Percentiles rank a stretch among this genome's conserved stretches.
These are phyloP conservation scores for Chaetogeoica ovagalla DNA, from an alignment of 2,888 invertebrate genomes.

Conservation along the genomic window DNA sequence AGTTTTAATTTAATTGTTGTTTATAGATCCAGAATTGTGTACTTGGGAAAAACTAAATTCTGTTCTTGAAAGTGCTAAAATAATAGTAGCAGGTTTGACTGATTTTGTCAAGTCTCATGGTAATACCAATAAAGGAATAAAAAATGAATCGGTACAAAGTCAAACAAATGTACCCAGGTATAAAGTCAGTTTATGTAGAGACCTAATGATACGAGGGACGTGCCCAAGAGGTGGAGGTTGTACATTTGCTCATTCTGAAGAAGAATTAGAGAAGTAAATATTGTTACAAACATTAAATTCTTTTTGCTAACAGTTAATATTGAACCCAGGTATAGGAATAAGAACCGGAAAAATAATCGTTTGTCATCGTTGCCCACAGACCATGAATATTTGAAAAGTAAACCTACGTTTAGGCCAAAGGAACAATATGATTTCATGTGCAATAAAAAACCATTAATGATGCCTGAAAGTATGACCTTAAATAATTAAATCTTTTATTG, in stretches of 20 bases:
- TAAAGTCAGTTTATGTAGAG: slow-evolving; percentile 73
- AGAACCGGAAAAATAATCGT: slow-evolving; percentile 65
- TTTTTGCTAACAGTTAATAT: no score
- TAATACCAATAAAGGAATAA: slow-evolving; percentile 60
- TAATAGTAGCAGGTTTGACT: slow-evolving; percentile 76
- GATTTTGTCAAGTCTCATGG: slow-evolving; percentile 78
- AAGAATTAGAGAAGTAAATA: slow-evolving; percentile 79
- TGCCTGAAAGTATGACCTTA: slow-evolving; percentile 26
- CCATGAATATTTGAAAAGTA: slow-evolving; percentile 40
- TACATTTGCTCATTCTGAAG: slow-evolving; percentile 89
- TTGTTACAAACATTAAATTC: neutral
- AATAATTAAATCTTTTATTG: neutral
- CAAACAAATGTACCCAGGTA: slow-evolving; percentile 53
- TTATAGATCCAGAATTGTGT: slow-evolving; percentile 66
- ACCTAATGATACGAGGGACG: slow-evolving; percentile 74
- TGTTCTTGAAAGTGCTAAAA: slow-evolving; percentile 70
- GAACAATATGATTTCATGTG: slow-evolving; percentile 44
- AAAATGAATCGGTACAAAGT: slow-evolving; percentile 42
- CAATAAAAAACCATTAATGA: slow-evolving; percentile 45
- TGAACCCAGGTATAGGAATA: slow-evolving; percentile 65
- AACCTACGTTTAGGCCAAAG: slow-evolving; percentile 40
- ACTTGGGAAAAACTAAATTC: slow-evolving; percentile 69
- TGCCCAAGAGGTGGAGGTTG: slow-evolving; percentile 87
- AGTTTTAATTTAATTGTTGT: neutral
- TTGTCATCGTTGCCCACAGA: slow-evolving; percentile 2